Percentiles rank a stretch among this genome's conserved stretches.
Evolutionary conservation across 2,888 invertebrate genomes (phyloP).

Genomic region (Miltochrista miniata): DNA sequence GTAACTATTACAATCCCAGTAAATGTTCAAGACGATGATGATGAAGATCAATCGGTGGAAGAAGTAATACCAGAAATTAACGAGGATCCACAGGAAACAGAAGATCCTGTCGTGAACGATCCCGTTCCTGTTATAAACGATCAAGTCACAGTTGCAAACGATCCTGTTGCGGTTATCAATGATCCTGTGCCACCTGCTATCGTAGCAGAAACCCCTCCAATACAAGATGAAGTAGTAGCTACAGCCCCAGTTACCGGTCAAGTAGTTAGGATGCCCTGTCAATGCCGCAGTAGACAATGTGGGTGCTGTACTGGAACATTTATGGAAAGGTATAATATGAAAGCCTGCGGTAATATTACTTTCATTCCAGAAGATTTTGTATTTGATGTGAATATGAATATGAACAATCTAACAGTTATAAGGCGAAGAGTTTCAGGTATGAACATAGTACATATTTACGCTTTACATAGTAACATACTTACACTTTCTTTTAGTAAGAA

Average conservation of each 20-base stretch:
- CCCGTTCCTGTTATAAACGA: background rate
- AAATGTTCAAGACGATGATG: constrained; percentile 61
- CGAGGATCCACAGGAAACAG: constrained; percentile 28
- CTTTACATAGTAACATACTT: background rate
- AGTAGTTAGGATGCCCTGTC: constrained; percentile 84
- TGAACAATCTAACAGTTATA: constrained; percentile 89
- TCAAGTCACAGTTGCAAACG: constrained; percentile 24
- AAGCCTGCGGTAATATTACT: constrained; percentile 90
- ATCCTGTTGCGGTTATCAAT: constrained; percentile 16
- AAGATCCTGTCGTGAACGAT: background rate
- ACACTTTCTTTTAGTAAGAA: constrained; percentile 1
- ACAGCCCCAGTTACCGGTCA: constrained; percentile 62
- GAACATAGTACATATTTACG: no score
- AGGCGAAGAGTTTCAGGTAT: constrained; percentile 89
- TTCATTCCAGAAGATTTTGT: constrained; percentile 93
- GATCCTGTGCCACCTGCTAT: constrained; percentile 22
- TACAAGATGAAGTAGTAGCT: constrained; percentile 43
- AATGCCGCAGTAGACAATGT: constrained; percentile 85
- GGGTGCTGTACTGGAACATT: constrained; percentile 88
- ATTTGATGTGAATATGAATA: constrained; percentile 87
- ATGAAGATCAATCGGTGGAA: constrained; percentile 33
- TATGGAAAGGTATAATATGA: constrained; percentile 86
- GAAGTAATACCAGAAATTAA: constrained; percentile 37
- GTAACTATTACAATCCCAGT: constrained; percentile 70
- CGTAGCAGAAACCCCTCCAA: constrained; percentile 44